Evolutionary conservation across 1,140 invertebrate genomes (phyloP).

Genomic region (Sipha flava): DNA sequence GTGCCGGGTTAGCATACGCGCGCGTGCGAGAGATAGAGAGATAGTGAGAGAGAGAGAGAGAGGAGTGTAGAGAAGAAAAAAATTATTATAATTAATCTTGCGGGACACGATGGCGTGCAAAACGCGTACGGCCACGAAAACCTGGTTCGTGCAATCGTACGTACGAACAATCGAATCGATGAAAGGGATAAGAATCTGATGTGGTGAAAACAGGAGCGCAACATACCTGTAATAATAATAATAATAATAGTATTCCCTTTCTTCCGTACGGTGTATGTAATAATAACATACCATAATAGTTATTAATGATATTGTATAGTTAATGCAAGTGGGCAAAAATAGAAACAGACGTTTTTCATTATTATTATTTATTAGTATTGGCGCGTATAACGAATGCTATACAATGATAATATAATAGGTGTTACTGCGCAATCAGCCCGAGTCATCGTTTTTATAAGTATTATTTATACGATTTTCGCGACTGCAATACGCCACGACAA

Average conservation of each 20-base stretch:
- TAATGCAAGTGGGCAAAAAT: no score
- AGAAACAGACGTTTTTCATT: no score
- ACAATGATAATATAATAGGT: no score
- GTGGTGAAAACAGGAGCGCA: neutral
- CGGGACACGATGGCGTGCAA: neutral
- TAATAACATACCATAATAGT: neutral
- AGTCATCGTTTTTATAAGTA: no score
- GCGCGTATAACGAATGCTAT: no score
- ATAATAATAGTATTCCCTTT: no score
- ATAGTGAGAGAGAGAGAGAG: neutral
- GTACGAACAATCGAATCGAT: neutral
- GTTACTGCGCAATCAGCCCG: no score
- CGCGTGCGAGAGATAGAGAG: neutral
- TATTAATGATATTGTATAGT: neutral
- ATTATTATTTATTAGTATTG: no score
- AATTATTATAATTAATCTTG: neutral
- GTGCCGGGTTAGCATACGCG: neutral
- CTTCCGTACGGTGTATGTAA: no score
- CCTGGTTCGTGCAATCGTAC: neutral
- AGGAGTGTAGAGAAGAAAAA: neutral
- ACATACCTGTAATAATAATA: no score
- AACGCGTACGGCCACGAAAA: neutral
- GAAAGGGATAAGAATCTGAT: constrained; percentile 2
- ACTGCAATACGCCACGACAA: no score
- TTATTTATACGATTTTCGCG: no score